Percentiles rank a stretch among this genome's conserved stretches.
Evolutionary conservation across 1,140 invertebrate genomes (phyloP).

Genomic region (Drosophila paulistorum): DNA sequence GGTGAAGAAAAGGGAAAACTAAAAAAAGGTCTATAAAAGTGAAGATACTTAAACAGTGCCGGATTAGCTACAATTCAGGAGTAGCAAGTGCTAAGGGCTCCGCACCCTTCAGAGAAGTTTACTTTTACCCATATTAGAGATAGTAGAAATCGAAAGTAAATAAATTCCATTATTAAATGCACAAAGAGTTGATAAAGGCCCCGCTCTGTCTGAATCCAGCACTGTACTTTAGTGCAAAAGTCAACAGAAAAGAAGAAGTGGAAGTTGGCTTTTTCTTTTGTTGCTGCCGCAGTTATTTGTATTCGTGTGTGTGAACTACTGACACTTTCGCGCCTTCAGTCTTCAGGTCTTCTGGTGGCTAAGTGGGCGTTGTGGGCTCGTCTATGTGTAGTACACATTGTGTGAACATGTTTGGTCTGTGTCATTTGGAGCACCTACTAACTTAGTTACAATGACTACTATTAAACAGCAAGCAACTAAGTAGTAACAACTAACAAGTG

Average conservation of each 20-base stretch:
- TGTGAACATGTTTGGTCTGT: not conserved
- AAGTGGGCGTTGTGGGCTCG: conserved; percentile 2
- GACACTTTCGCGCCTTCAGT: conserved; percentile 2
- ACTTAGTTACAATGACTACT: conserved; percentile 1
- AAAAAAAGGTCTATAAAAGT: not conserved
- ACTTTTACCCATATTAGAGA: too few species aligned
- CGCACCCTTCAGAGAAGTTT: too few species aligned
- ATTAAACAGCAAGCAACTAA: not conserved
- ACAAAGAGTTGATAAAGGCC: too few species aligned
- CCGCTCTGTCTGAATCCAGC: too few species aligned
- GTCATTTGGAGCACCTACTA: conserved; percentile 10
- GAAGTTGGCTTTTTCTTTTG: conserved; percentile 2
- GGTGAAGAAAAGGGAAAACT: too few species aligned
- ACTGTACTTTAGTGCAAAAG: not conserved
- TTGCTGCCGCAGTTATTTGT: not conserved
- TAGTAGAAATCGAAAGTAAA: too few species aligned
- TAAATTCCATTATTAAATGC: too few species aligned
- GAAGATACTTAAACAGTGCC: not conserved
- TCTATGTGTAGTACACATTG: not conserved
- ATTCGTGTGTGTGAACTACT: not conserved
- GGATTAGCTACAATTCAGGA: too few species aligned
- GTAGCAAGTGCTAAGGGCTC: too few species aligned
- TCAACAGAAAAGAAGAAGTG: not conserved
- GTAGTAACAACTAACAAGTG: not conserved
- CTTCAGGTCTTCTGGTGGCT: not conserved